Conservation (phyloP, 2,797 vertebrate genomes). For the Sarcophilus harrisii region DNA sequence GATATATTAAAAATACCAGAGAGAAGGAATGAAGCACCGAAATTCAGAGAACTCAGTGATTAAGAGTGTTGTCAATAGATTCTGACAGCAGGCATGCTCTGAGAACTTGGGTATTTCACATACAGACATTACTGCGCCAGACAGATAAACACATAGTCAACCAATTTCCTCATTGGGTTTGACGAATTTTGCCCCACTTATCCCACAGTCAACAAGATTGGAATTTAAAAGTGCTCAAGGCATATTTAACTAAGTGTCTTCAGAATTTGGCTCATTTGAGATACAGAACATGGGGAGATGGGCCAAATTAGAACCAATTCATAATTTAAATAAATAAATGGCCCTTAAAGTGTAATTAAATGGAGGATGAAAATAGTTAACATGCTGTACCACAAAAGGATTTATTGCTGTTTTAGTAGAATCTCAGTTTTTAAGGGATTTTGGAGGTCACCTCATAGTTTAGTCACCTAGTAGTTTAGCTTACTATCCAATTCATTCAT, state of each 20-base stretch:
- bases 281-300: not conserved
- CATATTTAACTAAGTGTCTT: slow-evolving; percentile 6
- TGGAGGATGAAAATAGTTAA: slow-evolving; percentile 32
- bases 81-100: slow-evolving; percentile 82
- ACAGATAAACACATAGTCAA: slow-evolving; percentile 76
- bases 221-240: slow-evolving; percentile 52
- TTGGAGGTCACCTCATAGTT: not conserved
- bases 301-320: not conserved
- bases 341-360: not conserved
- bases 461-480: not conserved
- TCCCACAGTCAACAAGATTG: slow-evolving; percentile 51
- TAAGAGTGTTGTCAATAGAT: slow-evolving; percentile 83
- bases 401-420: not conserved
- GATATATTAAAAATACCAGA: slow-evolving; percentile 77
- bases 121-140: slow-evolving; percentile 76
- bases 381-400: not conserved
- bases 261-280: not conserved
- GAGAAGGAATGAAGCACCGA: slow-evolving; percentile 56
- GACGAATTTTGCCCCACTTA: slow-evolving; percentile 68
- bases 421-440: not conserved
- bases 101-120: slow-evolving; percentile 81
- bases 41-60: slow-evolving; percentile 82
- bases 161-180: slow-evolving; percentile 81
- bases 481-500: not conserved
- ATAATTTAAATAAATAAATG: not conserved